A percentile compares a stretch with the other conserved stretches of the same genome.
Conservation (phyloP, 2,113 vertebrate genomes). For the Ahaetulla prasina region DNA sequence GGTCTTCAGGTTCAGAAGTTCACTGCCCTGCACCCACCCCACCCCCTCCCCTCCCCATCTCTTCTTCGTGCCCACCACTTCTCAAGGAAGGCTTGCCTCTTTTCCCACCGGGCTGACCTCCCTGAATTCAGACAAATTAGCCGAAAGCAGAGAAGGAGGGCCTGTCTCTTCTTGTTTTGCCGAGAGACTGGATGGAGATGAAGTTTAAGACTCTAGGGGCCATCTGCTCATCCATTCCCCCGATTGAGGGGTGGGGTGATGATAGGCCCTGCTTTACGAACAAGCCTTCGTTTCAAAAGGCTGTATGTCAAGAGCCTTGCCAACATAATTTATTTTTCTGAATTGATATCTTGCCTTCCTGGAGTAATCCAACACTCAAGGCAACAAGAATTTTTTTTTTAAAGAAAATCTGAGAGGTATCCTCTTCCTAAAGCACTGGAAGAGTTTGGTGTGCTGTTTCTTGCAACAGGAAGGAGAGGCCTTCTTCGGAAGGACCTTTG, state of each 20-base stretch:
- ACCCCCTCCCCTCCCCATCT: background rate
- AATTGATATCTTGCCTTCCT: background rate
- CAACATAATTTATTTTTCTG: background rate
- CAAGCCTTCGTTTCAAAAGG: background rate
- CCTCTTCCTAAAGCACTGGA: background rate
- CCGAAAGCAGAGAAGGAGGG: fast-evolving
- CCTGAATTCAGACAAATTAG: background rate
- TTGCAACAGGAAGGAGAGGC: background rate
- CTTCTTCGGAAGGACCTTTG: background rate
- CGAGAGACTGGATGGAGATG: fast-evolving
- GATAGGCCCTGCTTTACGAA: background rate
- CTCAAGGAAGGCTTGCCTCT: background rate
- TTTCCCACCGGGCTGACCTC: background rate
- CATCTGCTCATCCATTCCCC: background rate
- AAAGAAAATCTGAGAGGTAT: background rate
- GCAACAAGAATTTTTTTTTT: background rate
- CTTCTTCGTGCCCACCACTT: fast-evolving
- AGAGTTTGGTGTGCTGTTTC: background rate
- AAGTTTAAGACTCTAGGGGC: background rate
- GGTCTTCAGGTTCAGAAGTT: conserved; percentile 71
- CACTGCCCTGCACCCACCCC: conserved; percentile 16
- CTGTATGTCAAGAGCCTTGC: background rate
- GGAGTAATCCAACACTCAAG: background rate
- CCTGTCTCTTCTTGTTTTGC: fast-evolving
- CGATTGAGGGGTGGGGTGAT: background rate